Evolutionary conservation across 92 coral and sea anemone species (phyloP).

Genomic region (Epizoanthus ramosus): DNA sequence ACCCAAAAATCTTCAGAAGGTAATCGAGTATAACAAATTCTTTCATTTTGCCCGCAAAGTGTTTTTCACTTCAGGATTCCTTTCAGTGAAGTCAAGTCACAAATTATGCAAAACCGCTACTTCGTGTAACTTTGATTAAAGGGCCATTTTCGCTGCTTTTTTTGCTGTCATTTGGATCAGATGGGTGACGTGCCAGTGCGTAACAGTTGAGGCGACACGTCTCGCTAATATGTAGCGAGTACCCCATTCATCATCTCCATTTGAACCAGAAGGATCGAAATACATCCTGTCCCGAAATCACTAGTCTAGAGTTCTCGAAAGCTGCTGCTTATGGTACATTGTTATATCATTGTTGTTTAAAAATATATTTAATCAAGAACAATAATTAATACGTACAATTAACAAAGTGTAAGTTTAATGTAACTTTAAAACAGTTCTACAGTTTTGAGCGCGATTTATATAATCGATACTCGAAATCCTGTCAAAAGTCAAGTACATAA

Average conservation of each 20-base stretch:
- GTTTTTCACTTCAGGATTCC: too few species aligned
- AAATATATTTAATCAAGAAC: background rate
- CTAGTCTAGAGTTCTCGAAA: background rate
- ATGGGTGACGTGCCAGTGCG: conserved; percentile 25
- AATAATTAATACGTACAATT: too few species aligned
- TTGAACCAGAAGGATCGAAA: conserved; percentile 38
- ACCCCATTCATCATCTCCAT: conserved; percentile 33
- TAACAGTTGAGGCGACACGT: conserved; percentile 36
- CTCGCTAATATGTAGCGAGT: conserved; percentile 24
- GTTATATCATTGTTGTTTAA: background rate
- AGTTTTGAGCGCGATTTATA: too few species aligned
- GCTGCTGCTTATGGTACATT: conserved; percentile 14
- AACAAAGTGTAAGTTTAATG: background rate
- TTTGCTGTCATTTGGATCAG: conserved; percentile 1
- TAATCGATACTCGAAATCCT: background rate
- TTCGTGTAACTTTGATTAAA: too few species aligned
- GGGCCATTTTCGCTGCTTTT: too few species aligned
- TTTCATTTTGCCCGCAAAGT: too few species aligned
- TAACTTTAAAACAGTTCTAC: background rate
- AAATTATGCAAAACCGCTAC: too few species aligned
- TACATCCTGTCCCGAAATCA: fast-evolving
- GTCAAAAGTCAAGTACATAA: background rate
- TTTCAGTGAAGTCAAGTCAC: too few species aligned
- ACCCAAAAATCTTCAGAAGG: too few species aligned
- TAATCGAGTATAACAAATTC: too few species aligned